phyloP scores from a whole-genome alignment of 1,140 invertebrate species.

The Eciton burchellii region DNA sequence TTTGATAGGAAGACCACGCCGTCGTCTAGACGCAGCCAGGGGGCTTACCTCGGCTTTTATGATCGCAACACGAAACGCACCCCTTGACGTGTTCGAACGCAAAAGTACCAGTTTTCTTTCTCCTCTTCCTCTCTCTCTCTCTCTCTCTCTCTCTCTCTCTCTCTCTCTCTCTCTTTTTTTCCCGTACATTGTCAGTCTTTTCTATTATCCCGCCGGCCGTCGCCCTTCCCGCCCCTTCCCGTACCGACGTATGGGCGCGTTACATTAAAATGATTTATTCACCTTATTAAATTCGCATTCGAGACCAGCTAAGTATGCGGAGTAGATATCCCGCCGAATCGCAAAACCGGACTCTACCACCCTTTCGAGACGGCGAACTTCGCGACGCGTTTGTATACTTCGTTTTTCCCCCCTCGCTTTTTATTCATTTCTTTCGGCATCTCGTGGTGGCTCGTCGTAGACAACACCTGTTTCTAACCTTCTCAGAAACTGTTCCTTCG shows the following conservation, averaged over 20 bases:
- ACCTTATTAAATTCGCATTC: constrained; percentile 79
- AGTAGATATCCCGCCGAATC: constrained; percentile 65
- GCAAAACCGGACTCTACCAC: constrained; percentile 64
- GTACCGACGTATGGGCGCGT: constrained; percentile 61
- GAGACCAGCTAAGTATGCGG: constrained; percentile 65
- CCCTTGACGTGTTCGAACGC: constrained; percentile 73
- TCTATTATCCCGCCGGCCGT: constrained; percentile 64
- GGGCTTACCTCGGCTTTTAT: constrained; percentile 79
- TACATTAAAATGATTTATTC: constrained; percentile 79
- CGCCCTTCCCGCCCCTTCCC: constrained; percentile 67
- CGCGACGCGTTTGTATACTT: constrained; percentile 36
- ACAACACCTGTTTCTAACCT: constrained; percentile 49
- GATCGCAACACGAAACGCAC: constrained; percentile 80
- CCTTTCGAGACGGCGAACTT: constrained; percentile 60
- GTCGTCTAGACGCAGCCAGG: constrained; percentile 78
- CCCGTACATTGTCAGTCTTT: constrained; percentile 47
- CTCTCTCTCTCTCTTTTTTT: constrained; percentile 18
- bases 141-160: constrained; percentile 4
- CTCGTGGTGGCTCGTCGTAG: constrained; percentile 39
- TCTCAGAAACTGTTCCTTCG: constrained; percentile 25
- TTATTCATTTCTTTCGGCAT: constrained; percentile 10
- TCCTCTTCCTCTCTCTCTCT: neutral
- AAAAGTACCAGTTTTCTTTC: constrained; percentile 79
- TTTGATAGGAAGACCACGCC: constrained; percentile 79
- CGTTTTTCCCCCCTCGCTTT: constrained; percentile 9